A percentile compares a stretch with the other conserved stretches of the same genome.
phyloP scores from a whole-genome alignment of 1,140 invertebrate genomes.

The Drosophila equinoxialis region DNA sequence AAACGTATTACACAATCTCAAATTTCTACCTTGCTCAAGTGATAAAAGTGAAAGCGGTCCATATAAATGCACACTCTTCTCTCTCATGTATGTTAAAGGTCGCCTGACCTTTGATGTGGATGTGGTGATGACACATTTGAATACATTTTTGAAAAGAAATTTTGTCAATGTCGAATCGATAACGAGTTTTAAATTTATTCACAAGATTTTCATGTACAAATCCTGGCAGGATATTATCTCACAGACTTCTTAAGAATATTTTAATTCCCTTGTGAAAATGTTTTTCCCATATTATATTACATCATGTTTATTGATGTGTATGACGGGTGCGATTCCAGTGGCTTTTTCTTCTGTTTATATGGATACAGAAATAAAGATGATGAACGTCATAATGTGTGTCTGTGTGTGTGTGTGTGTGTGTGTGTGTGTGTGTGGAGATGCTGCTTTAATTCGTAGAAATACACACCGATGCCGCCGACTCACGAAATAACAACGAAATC shows the following conservation, averaged over 20 bases:
- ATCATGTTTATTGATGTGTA: no score
- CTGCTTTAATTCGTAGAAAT: slow-evolving; percentile 1
- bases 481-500: slow-evolving; percentile 17
- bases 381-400: no score
- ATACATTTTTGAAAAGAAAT: no score
- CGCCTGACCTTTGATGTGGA: no score
- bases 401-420: no score
- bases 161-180: not conserved
- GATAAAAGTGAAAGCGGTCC: slow-evolving; percentile 5
- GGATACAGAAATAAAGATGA: no score
- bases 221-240: not conserved
- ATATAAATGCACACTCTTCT: not conserved
- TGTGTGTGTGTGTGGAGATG: not conserved
- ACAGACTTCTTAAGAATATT: not conserved
- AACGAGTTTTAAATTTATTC: not conserved
- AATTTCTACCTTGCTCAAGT: not conserved
- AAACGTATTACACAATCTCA: not conserved
- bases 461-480: not conserved
- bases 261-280: no score
- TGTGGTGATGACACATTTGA: no score
- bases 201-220: not conserved
- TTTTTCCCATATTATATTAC: not conserved
- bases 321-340: no score
- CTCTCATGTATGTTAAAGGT: no score
- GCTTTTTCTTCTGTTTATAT: no score